Percentiles rank a stretch among this genome's conserved stretches.
Conservation (phyloP, 1,140 invertebrate species). For the Cydia pomonella region DNA sequence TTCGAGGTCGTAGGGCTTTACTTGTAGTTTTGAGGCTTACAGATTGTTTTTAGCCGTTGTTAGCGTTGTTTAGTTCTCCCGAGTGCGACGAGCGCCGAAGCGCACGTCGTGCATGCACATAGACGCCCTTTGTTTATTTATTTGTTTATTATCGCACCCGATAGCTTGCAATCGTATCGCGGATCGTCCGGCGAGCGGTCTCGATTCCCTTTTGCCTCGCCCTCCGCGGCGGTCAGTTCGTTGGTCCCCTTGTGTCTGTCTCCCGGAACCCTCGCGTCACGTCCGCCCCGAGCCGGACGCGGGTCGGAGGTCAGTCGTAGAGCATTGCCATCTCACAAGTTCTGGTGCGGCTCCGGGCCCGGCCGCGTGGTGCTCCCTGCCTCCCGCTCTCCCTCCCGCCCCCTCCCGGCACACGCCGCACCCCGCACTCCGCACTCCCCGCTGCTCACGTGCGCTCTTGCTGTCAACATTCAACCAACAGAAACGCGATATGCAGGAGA, state of each 20-base stretch:
- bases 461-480: slow-evolving; percentile 30
- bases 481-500: slow-evolving; percentile 28
- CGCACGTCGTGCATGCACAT: slow-evolving; percentile 77
- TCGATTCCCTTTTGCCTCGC: slow-evolving; percentile 58
- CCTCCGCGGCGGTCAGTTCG: slow-evolving; percentile 58
- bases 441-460: slow-evolving; percentile 33
- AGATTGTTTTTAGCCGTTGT: slow-evolving; percentile 81
- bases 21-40: slow-evolving; percentile 83
- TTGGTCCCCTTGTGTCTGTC: slow-evolving; percentile 57
- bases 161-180: slow-evolving; percentile 76
- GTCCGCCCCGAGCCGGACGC: slow-evolving; percentile 59
- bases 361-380: slow-evolving; percentile 36
- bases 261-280: slow-evolving; percentile 61
- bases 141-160: slow-evolving; percentile 77
- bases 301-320: slow-evolving; percentile 74
- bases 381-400: slow-evolving; percentile 38
- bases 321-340: slow-evolving; percentile 79
- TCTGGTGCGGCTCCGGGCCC: slow-evolving; percentile 60
- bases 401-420: slow-evolving; percentile 38
- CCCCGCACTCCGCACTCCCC: slow-evolving; percentile 35
- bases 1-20: slow-evolving; percentile 81
- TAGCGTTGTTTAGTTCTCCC: slow-evolving; percentile 81
- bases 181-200: slow-evolving; percentile 75
- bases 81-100: slow-evolving; percentile 76
- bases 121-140: slow-evolving; percentile 75